phyloP scores from a whole-genome alignment of 2,797 vertebrate genomes.

The Balearica regulorum region DNA sequence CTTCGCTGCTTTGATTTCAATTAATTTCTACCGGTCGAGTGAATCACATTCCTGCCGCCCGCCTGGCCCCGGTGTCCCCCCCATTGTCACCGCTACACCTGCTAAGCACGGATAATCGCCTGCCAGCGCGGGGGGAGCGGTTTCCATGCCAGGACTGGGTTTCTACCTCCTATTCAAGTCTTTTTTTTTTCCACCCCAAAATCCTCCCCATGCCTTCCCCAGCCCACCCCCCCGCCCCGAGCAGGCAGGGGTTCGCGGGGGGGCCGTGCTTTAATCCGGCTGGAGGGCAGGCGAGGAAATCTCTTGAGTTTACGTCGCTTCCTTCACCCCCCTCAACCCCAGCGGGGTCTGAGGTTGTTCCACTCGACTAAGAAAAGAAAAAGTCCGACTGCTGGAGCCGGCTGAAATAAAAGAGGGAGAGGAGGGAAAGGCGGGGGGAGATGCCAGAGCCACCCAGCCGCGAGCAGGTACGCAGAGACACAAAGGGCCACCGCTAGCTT shows the following conservation, averaged over 20 bases:
- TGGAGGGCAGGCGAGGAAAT: not conserved
- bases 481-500: not conserved
- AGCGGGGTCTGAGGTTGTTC: slow-evolving; percentile 40
- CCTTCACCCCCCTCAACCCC: not conserved
- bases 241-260: not conserved
- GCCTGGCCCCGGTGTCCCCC: not conserved
- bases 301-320: not conserved
- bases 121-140: not conserved
- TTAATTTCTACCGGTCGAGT: slow-evolving; percentile 12
- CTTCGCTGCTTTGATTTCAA: slow-evolving; percentile 32
- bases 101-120: slow-evolving; percentile 66
- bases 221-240: not conserved
- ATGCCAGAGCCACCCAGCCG: not conserved
- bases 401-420: not conserved
- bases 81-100: slow-evolving; percentile 62
- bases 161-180: not conserved
- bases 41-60: slow-evolving; percentile 25
- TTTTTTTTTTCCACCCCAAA: not conserved
- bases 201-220: not conserved
- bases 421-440: not conserved
- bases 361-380: slow-evolving; percentile 58
- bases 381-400: not conserved
- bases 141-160: not conserved
- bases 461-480: not conserved
- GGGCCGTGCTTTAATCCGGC: not conserved